A percentile compares a stretch with the other conserved stretches of the same genome.
These are phyloP conservation scores for Asteroscopus sphinx DNA, from an alignment of 2,888 invertebrate genomes.

Conservation along the genomic window DNA sequence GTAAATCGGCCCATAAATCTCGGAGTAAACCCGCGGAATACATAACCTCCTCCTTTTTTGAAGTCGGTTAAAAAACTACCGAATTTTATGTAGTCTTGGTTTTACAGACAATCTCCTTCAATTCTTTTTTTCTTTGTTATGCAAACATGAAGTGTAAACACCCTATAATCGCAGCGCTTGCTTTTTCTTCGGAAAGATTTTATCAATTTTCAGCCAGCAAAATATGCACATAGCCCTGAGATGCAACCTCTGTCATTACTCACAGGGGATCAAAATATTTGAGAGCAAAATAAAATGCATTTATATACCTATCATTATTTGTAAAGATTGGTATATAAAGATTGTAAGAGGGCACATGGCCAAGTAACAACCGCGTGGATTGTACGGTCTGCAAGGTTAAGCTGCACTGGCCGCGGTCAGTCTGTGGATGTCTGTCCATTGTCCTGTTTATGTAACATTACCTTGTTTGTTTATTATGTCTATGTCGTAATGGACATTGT, in stretches of 20 bases:
- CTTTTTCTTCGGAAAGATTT: slow-evolving; percentile 9
- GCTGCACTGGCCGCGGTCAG: no score
- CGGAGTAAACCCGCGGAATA: no score
- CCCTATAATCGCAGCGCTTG: neutral
- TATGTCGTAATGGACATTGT: slow-evolving; percentile 30
- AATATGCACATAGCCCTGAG: slow-evolving; percentile 6
- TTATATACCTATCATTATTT: slow-evolving; percentile 2
- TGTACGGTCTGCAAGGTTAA: no score
- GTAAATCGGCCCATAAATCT: no score
- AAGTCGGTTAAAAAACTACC: no score
- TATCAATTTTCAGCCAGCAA: slow-evolving; percentile 8
- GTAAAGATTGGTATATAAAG: neutral
- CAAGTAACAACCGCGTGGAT: no score
- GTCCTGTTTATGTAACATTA: slow-evolving; percentile 25
- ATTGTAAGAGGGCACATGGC: no score
- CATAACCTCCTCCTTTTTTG: no score
- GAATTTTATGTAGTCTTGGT: neutral
- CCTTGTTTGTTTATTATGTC: slow-evolving; percentile 32
- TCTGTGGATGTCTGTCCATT: no score
- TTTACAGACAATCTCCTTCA: neutral
- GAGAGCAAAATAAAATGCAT: slow-evolving; percentile 20
- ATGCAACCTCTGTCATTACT: slow-evolving; percentile 9
- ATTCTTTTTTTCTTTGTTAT: neutral
- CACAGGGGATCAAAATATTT: slow-evolving; percentile 14
- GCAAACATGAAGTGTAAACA: slow-evolving; percentile 11